Evolutionary conservation across 2,113 vertebrate species (phyloP), one percentile per base, ranked within the genome.

Genomic region (Protobothrops mucrosquamatus): DNA sequence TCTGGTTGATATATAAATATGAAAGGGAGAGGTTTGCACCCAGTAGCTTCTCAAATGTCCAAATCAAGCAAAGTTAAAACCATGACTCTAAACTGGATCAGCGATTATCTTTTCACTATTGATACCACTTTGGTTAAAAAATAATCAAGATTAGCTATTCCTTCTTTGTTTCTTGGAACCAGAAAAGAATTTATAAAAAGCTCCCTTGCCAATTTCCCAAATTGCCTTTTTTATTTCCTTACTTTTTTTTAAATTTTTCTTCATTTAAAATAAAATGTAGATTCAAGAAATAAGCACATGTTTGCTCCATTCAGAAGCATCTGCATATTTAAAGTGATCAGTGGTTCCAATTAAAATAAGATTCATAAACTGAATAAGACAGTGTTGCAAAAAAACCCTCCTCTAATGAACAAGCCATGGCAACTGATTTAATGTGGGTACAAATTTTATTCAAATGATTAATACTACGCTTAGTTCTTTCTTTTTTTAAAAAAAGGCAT

Each of bases 311-410:
- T 20, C 52, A 89, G 59, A 18, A n/a, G 29, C 15, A 89, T 93
- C 34, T 85, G 24, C 52, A 89, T 85, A 59, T 23, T 39, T 85
- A 55, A 87, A 90, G 48, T 90, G 88, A 87, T 64, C 23, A 61
- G 23, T 86, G 74, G n/a, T 24, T 64, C 22, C 29, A 93, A 86
- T 93, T 86, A 64, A 90, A 93, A 90, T 81, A 85, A 81, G 74
- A 89, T 46, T 55, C 29, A 56, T 55, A 51, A 24, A 85, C 14
- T 22, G 12, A 9, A 87, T n/a, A 69, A 90, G 81, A 34, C 64
- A 34, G 26, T 22, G 56, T 52, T 52, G n/a, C 81, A 90, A 59
- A 34, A n/a, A 90, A 69, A 26, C 48, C 48, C 57, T 64, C 29
- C n/a, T 52, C 46, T 54, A 64, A 52, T 8, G 34, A 87, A 39